Conservation (phyloP, 1,140 invertebrate species). For the Antheraea mylitta region DNA sequence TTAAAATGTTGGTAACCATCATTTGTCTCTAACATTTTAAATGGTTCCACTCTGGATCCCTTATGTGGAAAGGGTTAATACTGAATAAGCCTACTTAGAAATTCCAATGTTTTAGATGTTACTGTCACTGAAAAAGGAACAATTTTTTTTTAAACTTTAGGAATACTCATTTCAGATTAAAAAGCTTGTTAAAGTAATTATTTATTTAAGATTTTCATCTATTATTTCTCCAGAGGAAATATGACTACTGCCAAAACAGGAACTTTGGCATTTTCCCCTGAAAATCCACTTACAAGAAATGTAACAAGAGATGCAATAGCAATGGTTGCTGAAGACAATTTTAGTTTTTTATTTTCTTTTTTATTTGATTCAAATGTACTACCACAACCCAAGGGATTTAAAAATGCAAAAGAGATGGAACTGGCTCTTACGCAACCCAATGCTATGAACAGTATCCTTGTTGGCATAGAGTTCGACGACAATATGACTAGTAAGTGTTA, state of each 20-base stretch:
- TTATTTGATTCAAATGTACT: conserved; percentile 61
- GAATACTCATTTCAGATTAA: too few species aligned
- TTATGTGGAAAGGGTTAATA: too few species aligned
- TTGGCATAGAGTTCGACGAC: conserved; percentile 79
- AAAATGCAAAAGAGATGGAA: conserved; percentile 62
- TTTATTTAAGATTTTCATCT: conserved; percentile 3
- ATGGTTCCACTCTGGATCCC: too few species aligned
- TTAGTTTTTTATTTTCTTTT: conserved; percentile 54
- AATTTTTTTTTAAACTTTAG: too few species aligned
- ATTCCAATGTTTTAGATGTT: too few species aligned
- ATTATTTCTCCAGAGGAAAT: conserved; percentile 48
- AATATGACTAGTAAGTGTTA: conserved; percentile 57
- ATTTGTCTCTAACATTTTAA: too few species aligned
- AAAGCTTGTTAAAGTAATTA: too few species aligned
- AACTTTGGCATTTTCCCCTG: conserved; percentile 68
- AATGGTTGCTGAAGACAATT: conserved; percentile 64
- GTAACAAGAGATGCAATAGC: conserved; percentile 62
- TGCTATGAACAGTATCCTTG: conserved; percentile 69
- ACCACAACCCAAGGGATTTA: conserved; percentile 60
- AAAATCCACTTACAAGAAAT: conserved; percentile 59
- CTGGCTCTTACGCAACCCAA: conserved; percentile 61
- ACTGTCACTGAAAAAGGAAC: too few species aligned
- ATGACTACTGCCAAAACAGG: conserved; percentile 55
- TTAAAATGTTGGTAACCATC: too few species aligned
- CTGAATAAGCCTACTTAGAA: too few species aligned